Conservation (phyloP, 2,797 vertebrate genomes). For the Eospalax fontanierii region DNA sequence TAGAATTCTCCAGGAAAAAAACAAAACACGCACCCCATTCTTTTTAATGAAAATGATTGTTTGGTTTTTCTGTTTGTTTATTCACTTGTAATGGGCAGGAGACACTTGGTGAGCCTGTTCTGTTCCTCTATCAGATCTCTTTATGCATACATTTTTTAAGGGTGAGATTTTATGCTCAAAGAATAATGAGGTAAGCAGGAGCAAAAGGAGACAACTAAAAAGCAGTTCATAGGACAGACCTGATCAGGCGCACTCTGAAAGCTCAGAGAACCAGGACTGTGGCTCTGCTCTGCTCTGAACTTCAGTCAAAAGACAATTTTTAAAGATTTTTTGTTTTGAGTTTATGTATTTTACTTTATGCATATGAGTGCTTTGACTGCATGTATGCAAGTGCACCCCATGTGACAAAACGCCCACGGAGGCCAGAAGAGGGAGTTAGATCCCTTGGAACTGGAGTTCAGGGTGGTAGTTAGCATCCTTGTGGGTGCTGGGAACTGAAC, state of each 20-base stretch:
- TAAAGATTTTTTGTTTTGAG: too few species aligned
- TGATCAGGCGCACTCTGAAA: slow-evolving; percentile 60
- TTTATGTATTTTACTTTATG: too few species aligned
- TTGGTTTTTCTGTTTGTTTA: slow-evolving; percentile 82
- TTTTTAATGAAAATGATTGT: slow-evolving; percentile 82
- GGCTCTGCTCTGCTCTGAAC: slow-evolving; percentile 72
- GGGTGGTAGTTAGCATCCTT: too few species aligned
- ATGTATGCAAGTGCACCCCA: too few species aligned
- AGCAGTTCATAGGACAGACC: slow-evolving; percentile 76
- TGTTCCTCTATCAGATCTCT: slow-evolving; percentile 73
- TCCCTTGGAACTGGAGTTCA: too few species aligned
- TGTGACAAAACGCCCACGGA: too few species aligned
- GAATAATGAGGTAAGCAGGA: slow-evolving; percentile 84
- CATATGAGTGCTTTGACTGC: too few species aligned
- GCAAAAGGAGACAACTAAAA: slow-evolving; percentile 82
- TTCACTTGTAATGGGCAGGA: slow-evolving; percentile 83
- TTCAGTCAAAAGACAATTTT: slow-evolving; percentile 43
- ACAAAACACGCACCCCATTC: slow-evolving; percentile 41
- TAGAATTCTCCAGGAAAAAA: slow-evolving; percentile 62
- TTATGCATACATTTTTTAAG: slow-evolving; percentile 81
- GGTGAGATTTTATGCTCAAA: slow-evolving; percentile 80
- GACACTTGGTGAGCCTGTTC: slow-evolving; percentile 72
- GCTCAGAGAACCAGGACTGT: slow-evolving; percentile 24
- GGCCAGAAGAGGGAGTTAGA: too few species aligned
- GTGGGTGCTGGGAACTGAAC: too few species aligned